A percentile compares a stretch with the other conserved stretches of the same genome.
Evolutionary conservation across 2,113 vertebrate species (phyloP).

Genomic region (Amblyopsis rosae): DNA sequence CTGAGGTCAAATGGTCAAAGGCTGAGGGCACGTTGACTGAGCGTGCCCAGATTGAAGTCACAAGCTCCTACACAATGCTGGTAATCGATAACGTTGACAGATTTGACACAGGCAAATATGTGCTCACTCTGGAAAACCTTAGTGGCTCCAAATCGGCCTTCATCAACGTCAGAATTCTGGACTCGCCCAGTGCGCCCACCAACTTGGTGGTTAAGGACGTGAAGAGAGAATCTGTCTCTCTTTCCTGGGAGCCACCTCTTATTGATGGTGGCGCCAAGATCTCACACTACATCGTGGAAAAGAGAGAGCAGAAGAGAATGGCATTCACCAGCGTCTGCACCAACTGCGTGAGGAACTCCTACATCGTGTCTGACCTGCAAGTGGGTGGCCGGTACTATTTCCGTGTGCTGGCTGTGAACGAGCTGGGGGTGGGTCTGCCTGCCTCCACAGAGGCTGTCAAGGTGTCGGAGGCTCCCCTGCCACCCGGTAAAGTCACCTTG

Average conservation of each 20-base stretch:
- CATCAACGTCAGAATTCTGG: conserved; percentile 95
- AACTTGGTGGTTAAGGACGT: conserved; percentile 92
- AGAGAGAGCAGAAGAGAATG: conserved; percentile 94
- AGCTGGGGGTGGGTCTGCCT: conserved; percentile 91
- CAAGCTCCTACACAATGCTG: conserved; percentile 94
- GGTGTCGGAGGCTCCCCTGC: conserved; percentile 88
- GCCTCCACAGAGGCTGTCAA: conserved; percentile 87
- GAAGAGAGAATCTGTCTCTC: conserved; percentile 86
- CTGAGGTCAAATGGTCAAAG: conserved; percentile 97
- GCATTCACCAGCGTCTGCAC: conserved; percentile 91
- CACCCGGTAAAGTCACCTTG: conserved; percentile 89
- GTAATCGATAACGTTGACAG: conserved; percentile 96
- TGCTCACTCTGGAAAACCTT: conserved; percentile 92
- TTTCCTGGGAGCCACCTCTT: conserved; percentile 94
- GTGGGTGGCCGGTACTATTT: conserved; percentile 93
- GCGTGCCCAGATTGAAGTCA: conserved; percentile 91
- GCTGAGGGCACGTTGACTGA: conserved; percentile 88
- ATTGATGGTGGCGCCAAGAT: conserved; percentile 98
- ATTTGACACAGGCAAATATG: conserved; percentile 95
- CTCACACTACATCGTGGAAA: conserved; percentile 95
- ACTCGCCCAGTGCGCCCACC: conserved; percentile 91
- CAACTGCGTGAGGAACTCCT: conserved; percentile 92
- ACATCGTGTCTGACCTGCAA: conserved; percentile 87
- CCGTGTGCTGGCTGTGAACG: conserved; percentile 94
- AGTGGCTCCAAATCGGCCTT: conserved; percentile 95